These are phyloP conservation scores for Wiebesia pumilae DNA, from an alignment of 1,140 invertebrate species.

Conservation along the genomic window DNA sequence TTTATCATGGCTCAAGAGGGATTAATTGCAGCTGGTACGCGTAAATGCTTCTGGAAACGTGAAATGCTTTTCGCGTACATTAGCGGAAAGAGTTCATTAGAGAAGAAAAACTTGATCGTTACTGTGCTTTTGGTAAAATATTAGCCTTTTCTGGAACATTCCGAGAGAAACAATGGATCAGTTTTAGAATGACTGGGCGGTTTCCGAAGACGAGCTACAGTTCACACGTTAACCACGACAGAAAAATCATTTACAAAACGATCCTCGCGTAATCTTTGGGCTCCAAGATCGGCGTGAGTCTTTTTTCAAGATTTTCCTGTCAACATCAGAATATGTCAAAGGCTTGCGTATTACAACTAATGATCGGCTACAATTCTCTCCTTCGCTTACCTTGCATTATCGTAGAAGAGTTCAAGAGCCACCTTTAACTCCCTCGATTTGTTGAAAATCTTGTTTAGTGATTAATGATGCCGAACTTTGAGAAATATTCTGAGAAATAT, in stretches of 20 bases:
- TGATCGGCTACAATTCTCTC: slow-evolving; percentile 61
- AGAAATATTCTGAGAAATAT: slow-evolving; percentile 48
- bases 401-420: slow-evolving; percentile 48
- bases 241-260: slow-evolving; percentile 72
- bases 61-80: too few species aligned
- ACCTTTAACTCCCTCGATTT: slow-evolving; percentile 58
- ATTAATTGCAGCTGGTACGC: slow-evolving; percentile 27
- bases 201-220: slow-evolving; percentile 68
- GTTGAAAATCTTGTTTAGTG: slow-evolving; percentile 60
- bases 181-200: slow-evolving; percentile 64
- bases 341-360: slow-evolving; percentile 62
- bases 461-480: slow-evolving; percentile 48
- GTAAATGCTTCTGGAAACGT: slow-evolving; percentile 30
- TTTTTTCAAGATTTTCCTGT: slow-evolving; percentile 72
- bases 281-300: slow-evolving; percentile 58
- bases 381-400: slow-evolving; percentile 28
- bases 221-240: slow-evolving; percentile 60
- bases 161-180: slow-evolving; percentile 30
- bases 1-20: slow-evolving; percentile 20
- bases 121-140: too few species aligned
- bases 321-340: slow-evolving; percentile 68
- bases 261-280: slow-evolving; percentile 58
- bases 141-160: too few species aligned
- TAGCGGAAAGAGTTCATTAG: too few species aligned
- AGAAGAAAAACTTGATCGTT: too few species aligned